Evolutionary conservation across 2,113 vertebrate genomes (phyloP).

Genomic region (Acrocephalus arundinaceus): DNA sequence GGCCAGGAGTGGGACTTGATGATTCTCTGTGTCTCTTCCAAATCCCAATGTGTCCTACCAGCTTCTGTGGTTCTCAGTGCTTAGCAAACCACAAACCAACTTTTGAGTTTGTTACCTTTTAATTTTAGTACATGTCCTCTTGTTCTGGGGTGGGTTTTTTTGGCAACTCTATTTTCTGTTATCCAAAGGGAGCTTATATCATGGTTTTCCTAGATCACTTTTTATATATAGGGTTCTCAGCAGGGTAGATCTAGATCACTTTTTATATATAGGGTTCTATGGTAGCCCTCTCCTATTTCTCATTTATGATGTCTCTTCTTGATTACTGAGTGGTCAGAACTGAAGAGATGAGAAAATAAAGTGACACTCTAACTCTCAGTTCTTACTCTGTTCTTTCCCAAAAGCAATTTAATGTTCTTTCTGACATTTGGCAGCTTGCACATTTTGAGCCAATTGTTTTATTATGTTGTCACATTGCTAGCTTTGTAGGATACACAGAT

Average conservation of each 20-base stretch:
- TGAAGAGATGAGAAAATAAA: not conserved
- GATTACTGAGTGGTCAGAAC: not conserved
- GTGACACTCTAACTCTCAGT: not conserved
- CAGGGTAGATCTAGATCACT: not conserved
- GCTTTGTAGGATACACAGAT: not conserved
- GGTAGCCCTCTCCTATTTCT: not conserved
- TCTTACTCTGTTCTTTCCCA: not conserved
- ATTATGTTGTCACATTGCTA: not conserved
- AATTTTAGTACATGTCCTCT: not conserved
- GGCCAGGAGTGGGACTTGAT: no score
- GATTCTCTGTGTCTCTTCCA: not conserved
- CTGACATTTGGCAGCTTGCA: not conserved
- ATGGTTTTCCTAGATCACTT: not conserved
- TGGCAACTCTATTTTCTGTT: not conserved
- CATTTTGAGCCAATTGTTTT: not conserved
- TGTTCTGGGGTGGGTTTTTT: not conserved
- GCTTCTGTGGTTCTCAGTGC: not conserved
- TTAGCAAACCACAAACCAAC: not conserved
- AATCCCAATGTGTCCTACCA: not conserved
- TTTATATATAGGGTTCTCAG: not conserved
- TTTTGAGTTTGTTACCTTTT: not conserved
- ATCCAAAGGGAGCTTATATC: not conserved
- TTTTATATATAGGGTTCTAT: not conserved
- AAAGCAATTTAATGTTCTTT: not conserved
- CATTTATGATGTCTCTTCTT: not conserved